Evolutionary conservation across 1,140 invertebrate genomes (phyloP).

Genomic region (Rhagoletis zephyria): DNA sequence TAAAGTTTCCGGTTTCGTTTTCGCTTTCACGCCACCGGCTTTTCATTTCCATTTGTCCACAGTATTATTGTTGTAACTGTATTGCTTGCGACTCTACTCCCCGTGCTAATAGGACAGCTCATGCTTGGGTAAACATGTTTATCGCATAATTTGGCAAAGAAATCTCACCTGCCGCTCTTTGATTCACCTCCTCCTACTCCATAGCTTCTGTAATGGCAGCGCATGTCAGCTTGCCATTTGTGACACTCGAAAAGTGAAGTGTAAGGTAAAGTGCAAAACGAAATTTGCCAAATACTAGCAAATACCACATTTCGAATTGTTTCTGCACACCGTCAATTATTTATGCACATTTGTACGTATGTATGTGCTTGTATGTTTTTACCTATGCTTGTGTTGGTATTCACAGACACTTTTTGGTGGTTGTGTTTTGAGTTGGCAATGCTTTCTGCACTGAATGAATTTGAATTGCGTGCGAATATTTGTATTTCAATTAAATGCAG

Average conservation of each 20-base stretch:
- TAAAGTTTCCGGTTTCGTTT: slow-evolving; percentile 18
- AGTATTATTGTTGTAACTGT: neutral
- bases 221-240: neutral
- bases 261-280: neutral
- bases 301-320: slow-evolving; percentile 16
- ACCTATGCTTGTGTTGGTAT: neutral
- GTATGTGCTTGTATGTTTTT: neutral
- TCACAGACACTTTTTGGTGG: neutral
- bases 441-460: no score
- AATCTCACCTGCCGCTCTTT: neutral
- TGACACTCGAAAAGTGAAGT: neutral
- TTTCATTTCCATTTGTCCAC: neutral
- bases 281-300: neutral
- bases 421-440: neutral
- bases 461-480: neutral
- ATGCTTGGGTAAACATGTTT: slow-evolving; percentile 40
- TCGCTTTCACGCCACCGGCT: neutral
- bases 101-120: neutral
- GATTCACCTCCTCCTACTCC: no score
- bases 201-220: neutral
- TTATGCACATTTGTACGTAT: neutral
- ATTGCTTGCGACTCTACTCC: neutral
- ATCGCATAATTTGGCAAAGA: slow-evolving; percentile 37
- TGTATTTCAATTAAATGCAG: slow-evolving; percentile 28
- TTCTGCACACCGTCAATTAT: neutral